A percentile compares a stretch with the other conserved stretches of the same genome.
Conservation (phyloP, 2,888 invertebrate species). For the Conistra vaccinii region DNA sequence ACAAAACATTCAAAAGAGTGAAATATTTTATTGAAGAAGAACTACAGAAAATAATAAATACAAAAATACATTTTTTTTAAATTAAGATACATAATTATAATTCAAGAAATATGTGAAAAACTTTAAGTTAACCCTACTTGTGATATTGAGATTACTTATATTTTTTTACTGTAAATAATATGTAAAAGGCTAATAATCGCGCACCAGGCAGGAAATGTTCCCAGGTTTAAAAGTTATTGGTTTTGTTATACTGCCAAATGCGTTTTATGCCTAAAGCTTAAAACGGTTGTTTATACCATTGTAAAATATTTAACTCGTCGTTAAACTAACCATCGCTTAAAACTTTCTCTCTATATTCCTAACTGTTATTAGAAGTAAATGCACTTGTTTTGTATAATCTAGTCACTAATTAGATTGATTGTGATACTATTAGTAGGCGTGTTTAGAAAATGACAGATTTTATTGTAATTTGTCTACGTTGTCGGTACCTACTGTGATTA, state of each 20-base stretch:
- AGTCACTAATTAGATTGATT: conserved; percentile 63
- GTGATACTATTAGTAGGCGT: conserved; percentile 65
- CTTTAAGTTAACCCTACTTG: not conserved
- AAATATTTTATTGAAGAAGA: not conserved
- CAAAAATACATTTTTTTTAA: too few species aligned
- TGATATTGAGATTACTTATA: conserved; percentile 18
- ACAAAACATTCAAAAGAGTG: not conserved
- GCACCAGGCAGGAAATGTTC: not conserved
- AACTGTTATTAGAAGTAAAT: conserved; percentile 49
- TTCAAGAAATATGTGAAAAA: not conserved
- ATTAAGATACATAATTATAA: too few species aligned
- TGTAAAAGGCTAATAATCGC: not conserved
- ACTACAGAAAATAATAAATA: too few species aligned
- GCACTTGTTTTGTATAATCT: conserved; percentile 52
- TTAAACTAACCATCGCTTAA: conserved; percentile 40
- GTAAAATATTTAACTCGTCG: conserved; percentile 23
- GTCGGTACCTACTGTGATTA: not conserved
- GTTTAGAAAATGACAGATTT: conserved; percentile 45
- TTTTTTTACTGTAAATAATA: conserved; percentile 13
- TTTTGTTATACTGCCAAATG: not conserved
- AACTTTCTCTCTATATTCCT: conserved; percentile 26
- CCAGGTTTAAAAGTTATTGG: not conserved
- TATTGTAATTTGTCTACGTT: conserved; percentile 10
- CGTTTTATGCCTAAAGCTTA: not conserved
- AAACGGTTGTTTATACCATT: conserved; percentile 13